Base-by-base conservation (phyloP, 2,888 invertebrate genomes). In the Athalia rosae region DNA sequence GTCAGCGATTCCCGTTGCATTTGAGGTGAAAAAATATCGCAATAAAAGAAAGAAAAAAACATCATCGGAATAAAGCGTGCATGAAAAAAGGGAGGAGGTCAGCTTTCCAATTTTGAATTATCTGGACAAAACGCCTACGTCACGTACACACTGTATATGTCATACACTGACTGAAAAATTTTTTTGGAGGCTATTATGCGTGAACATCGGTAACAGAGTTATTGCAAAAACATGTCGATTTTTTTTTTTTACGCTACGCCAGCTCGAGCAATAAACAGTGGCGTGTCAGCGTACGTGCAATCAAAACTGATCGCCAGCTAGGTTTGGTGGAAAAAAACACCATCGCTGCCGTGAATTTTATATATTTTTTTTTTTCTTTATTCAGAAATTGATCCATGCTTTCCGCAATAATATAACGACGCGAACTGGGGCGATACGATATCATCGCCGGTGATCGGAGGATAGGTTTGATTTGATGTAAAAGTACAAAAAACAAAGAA, bases 41-140 rank as follows among this genome's bases (percentile, higher is more conserved):
- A 53, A 3, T 9, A 53, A n/a, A 4, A n/a, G 7, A 53, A 53
- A 9, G 53, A 53, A 9, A 53, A 53, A 50, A 50, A 50, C 6
- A n/a, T n/a, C n/a, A 53, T 53, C 7, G 6, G 50, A 11, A 48
- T 28, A 66, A 66, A 45, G 9, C 66, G 15, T 6, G 53, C 56
- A 43, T n/a, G 13, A 56, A 43, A 53, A 64, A 53, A 43, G 50
- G 7, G 4, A 6, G 15, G 11, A 28, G 50, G 53, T 1, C 45
- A 9, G 71, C 15, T 71, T 71, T 58, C 13, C 43, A 71, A 41
- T 71, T 67, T 53, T 53, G 50, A 71, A 58, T 71, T 58, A 58
- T 71, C 56, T 9, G 13, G 4, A 28, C 28, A 28, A 28, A 28
- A 28, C 15, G 13, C 13, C 56, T 58, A 7, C 58, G 58, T 71